Percentiles rank a stretch among this genome's conserved stretches.
These are phyloP conservation scores for Mustela lutreola DNA, from an alignment of 2,113 vertebrate genomes.

Conservation along the genomic window DNA sequence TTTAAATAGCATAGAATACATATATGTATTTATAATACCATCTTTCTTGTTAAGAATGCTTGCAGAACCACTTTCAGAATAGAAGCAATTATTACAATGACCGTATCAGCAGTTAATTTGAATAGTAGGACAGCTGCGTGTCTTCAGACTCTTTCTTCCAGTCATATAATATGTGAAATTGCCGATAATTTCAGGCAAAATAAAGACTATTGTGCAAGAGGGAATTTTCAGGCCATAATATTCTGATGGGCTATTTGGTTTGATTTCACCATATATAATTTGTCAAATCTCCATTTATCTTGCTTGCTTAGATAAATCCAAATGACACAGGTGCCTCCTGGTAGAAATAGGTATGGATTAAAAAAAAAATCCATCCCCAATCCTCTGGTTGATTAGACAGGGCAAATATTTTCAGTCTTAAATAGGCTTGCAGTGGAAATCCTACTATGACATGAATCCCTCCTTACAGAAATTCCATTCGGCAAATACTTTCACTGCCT, in stretches of 20 bases:
- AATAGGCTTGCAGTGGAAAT: slow-evolving; percentile 61
- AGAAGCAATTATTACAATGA: slow-evolving; percentile 25
- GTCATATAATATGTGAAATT: neutral
- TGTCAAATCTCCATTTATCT: slow-evolving; percentile 53
- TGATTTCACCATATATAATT: slow-evolving; percentile 55
- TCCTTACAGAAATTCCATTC: slow-evolving; percentile 51
- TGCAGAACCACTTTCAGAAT: slow-evolving; percentile 29
- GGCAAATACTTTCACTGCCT: slow-evolving; percentile 37
- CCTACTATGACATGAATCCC: slow-evolving; percentile 34
- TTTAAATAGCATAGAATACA: neutral
- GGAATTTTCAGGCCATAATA: neutral
- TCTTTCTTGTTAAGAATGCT: slow-evolving; percentile 25
- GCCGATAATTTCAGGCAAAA: slow-evolving; percentile 38
- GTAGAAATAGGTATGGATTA: slow-evolving; percentile 50
- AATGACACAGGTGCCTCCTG: neutral
- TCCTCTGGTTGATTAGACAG: slow-evolving; percentile 58
- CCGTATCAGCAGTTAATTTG: slow-evolving; percentile 47
- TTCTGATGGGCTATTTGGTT: slow-evolving; percentile 8
- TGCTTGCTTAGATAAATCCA: slow-evolving; percentile 13
- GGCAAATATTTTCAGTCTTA: slow-evolving; percentile 71
- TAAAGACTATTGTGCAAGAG: neutral
- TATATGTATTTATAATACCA: neutral
- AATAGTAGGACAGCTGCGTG: neutral
- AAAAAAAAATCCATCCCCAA: neutral
- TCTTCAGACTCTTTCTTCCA: slow-evolving; percentile 37